These are phyloP conservation scores for Lepidurus arcticus DNA, from an alignment of 1,140 invertebrate genomes.

Conservation along the genomic window DNA sequence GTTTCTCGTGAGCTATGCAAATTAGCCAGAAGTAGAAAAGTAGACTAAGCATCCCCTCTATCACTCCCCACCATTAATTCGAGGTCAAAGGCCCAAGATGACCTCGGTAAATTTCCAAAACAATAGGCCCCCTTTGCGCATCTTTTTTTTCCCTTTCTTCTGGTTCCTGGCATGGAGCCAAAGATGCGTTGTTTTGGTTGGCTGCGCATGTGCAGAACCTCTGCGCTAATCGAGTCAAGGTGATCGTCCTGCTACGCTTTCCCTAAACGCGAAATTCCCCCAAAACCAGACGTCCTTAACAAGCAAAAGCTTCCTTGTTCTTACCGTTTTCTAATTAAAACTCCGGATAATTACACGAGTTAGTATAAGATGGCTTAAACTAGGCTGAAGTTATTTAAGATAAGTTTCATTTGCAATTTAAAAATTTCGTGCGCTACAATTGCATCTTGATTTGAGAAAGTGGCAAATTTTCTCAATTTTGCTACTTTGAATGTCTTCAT, in stretches of 20 bases:
- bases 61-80: neutral
- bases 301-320: too few relatives aligned
- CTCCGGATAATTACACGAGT: too few relatives aligned
- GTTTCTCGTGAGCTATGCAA: conserved; percentile 11
- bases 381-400: too few relatives aligned
- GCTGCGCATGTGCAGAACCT: neutral
- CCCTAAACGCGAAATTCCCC: neutral
- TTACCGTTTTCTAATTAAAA: too few relatives aligned
- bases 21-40: neutral
- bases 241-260: neutral
- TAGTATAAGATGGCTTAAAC: too few relatives aligned
- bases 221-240: conserved; percentile 15
- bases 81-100: neutral
- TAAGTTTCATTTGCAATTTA: too few relatives aligned
- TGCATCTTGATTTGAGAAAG: too few relatives aligned
- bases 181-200: conserved; percentile 1
- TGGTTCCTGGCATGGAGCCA: neutral
- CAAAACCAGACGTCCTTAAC: neutral
- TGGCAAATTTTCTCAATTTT: too few relatives aligned
- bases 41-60: neutral
- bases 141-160: neutral
- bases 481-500: too few relatives aligned
- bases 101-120: neutral
- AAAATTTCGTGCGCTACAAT: too few relatives aligned
- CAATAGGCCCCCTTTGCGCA: neutral